Conservation (phyloP, 2,797 vertebrate species). For the Ctenosaura bakeri region DNA sequence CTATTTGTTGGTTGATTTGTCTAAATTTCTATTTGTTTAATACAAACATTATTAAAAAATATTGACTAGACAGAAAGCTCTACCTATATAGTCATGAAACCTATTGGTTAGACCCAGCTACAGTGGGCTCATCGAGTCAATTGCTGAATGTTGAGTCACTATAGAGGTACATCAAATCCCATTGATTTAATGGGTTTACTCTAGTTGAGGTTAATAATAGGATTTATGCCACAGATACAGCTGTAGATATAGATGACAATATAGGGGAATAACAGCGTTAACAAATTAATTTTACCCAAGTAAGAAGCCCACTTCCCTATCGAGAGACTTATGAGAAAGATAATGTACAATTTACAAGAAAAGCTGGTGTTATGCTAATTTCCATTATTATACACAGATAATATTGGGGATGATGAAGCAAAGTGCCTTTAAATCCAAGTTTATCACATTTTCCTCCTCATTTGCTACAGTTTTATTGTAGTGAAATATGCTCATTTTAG, state of each 20-base stretch:
- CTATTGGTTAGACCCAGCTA: no score
- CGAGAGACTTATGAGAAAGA: constrained; percentile 64
- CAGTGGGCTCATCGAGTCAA: no score
- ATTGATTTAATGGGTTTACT: no score
- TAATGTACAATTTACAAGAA: constrained; percentile 67
- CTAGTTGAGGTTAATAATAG: no score
- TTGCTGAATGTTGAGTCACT: no score
- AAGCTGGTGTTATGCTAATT: constrained; percentile 78
- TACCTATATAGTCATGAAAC: no score
- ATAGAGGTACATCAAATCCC: no score
- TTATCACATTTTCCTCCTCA: constrained; percentile 67
- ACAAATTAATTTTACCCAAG: constrained; percentile 54
- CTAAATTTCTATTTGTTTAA: no score
- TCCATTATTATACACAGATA: constrained; percentile 76
- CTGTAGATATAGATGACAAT: not conserved
- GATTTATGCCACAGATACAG: not conserved
- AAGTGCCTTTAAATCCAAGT: constrained; percentile 77
- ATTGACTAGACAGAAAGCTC: no score
- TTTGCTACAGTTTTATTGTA: constrained; percentile 82
- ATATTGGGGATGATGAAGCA: constrained; percentile 71
- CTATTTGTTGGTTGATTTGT: no score
- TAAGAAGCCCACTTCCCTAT: constrained; percentile 63
- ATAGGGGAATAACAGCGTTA: constrained; percentile 16
- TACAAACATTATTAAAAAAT: no score
- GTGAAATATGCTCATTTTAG: constrained; percentile 81